phyloP scores from a whole-genome alignment of 2,888 invertebrate species.

The Sarcophaga subvicina region DNA sequence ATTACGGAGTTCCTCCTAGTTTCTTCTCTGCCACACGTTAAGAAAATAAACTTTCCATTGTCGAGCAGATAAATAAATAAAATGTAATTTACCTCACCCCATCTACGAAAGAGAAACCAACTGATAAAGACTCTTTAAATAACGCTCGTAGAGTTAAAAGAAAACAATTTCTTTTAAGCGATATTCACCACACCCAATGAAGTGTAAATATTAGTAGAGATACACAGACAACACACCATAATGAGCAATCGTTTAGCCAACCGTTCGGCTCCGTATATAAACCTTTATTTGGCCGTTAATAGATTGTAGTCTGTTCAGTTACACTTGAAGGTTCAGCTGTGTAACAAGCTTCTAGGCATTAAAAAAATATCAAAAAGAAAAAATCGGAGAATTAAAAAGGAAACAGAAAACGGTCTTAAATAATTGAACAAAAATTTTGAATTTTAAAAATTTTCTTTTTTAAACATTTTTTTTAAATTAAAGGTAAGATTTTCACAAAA shows the following conservation, averaged over 20 bases:
- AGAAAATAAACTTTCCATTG: too few relatives aligned
- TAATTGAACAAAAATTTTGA: constrained; percentile 51
- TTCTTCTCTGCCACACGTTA: too few relatives aligned
- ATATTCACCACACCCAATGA: constrained; percentile 55
- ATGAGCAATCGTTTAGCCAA: constrained; percentile 32
- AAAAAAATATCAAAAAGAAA: constrained; percentile 36
- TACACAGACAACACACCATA: constrained; percentile 25
- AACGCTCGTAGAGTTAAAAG: constrained; percentile 11
- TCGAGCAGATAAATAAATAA: too few relatives aligned
- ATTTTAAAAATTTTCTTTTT: constrained; percentile 51
- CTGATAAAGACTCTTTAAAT: constrained; percentile 15
- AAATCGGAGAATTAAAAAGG: neutral
- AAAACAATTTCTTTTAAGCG: neutral
- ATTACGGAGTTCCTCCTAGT: too few relatives aligned
- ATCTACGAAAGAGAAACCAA: constrained; percentile 46
- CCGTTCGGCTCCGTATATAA: constrained; percentile 75
- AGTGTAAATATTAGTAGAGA: constrained; percentile 45
- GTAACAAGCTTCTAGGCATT: constrained; percentile 70
- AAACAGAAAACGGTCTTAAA: constrained; percentile 40
- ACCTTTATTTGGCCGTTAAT: constrained; percentile 71
- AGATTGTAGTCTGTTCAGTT: constrained; percentile 76
- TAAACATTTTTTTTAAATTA: constrained; percentile 54
- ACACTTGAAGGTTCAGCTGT: constrained; percentile 77
- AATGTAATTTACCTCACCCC: constrained; percentile 10
- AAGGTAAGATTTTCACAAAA: constrained; percentile 61